Base-by-base conservation (phyloP, 2,888 invertebrate species). In the Elegia similella region DNA sequence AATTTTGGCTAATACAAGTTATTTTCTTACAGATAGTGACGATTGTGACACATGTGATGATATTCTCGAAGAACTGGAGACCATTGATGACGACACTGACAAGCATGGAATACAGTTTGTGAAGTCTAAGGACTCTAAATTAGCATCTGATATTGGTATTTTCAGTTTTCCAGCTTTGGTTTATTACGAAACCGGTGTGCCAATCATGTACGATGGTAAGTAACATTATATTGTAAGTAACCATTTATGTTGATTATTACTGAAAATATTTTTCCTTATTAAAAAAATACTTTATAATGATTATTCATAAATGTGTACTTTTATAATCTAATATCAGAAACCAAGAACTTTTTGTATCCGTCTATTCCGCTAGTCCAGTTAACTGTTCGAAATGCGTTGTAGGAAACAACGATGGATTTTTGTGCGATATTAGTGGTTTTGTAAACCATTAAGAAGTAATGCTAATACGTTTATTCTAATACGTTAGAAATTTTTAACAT, bases 121-220 rank as follows among this genome's bases (percentile, higher is more conserved):
- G 42, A 98, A 98, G 80, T 97, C 97, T 2, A 97, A 96, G 78
- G 98, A 98, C 83, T 94, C 96, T 0, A 96, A 96, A 79, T 86
- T 97, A 63, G 98, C 98, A 1, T 95, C 97, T 52, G 97, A 98
- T 86, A 95, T 98, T 74, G 97, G 98, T 65, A 97, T 98, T 78
- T 96, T 97, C 88, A 96, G 97, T 75, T 96, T 98, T 80, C 98
- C 98, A 63, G 97, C 97, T 61, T 92, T 98, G 70, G 97, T 98
- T 55, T 98, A 97, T 86, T 98, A 98, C 79, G 97, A 98, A 90
- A 97, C 97, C 60, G 97, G 97, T 66, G 97, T 97, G 68, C 98
- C 98, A 72, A 97, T 97, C 78, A 97, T 97, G 96, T 98, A 96
- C 87, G 97, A 97, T 92, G 98, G 98, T 98, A 93, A 95, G 95